These are phyloP conservation scores for Bombus affinis DNA, from an alignment of 1,140 invertebrate species.

Conservation along the genomic window DNA sequence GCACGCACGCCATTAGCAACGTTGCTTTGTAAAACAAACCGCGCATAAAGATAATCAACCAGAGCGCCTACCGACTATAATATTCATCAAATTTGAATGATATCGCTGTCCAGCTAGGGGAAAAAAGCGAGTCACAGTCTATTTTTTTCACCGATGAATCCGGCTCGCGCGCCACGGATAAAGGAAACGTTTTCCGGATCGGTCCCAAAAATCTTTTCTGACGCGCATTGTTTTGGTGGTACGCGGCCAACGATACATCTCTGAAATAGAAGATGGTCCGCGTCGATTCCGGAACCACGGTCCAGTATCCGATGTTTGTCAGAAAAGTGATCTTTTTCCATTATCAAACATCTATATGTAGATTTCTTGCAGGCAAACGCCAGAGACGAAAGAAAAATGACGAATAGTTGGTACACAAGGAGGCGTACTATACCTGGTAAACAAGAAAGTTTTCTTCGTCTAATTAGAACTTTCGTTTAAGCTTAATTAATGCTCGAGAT, in stretches of 20 bases:
- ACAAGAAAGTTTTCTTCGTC: background rate
- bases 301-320: background rate
- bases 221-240: background rate
- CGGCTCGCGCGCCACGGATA: background rate
- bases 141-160: background rate
- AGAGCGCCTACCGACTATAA: background rate
- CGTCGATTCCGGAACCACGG: background rate
- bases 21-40: background rate
- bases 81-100: conserved; percentile 4
- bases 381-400: background rate
- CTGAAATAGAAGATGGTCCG: no score
- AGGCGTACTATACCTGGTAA: no score
- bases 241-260: conserved; percentile 6
- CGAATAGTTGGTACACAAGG: background rate
- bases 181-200: conserved; percentile 16
- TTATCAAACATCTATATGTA: background rate
- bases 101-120: background rate
- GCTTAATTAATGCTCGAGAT: background rate
- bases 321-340: background rate
- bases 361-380: background rate
- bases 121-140: no score
- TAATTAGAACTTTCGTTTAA: background rate
- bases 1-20: no score
- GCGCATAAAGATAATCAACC: conserved; percentile 14
- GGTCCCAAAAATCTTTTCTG: conserved; percentile 20